These are phyloP conservation scores for Steinernema carpocapsae DNA, from an alignment of 2,888 invertebrate species.

Conservation along the genomic window DNA sequence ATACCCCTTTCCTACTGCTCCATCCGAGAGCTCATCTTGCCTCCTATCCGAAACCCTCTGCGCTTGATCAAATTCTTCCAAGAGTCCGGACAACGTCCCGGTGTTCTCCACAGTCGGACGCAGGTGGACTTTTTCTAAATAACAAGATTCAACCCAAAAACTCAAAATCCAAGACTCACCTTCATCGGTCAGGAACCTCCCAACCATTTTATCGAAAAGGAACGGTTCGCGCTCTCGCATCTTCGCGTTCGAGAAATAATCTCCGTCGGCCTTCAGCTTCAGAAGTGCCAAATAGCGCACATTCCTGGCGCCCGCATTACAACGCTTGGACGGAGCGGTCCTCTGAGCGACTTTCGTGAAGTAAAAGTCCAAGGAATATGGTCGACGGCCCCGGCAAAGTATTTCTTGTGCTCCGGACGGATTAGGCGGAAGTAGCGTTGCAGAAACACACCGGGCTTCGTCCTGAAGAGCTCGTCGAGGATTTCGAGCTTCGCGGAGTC, in stretches of 20 bases:
- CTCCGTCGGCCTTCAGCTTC: slow-evolving; percentile 51
- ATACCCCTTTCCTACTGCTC: too few relatives aligned
- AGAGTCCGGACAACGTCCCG: slow-evolving; percentile 52
- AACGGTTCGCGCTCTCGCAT: slow-evolving; percentile 91
- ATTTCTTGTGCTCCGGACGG: slow-evolving; percentile 4
- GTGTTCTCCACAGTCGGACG: slow-evolving; percentile 58
- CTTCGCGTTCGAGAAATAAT: slow-evolving; percentile 87
- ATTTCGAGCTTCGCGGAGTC: slow-evolving; percentile 49
- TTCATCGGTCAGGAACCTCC: slow-evolving; percentile 81
- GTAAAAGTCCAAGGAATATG: slow-evolving; percentile 1
- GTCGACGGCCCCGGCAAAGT: background rate
- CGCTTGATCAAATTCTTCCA: slow-evolving; percentile 56
- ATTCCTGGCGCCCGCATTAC: slow-evolving; percentile 45
- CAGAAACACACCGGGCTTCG: slow-evolving; percentile 53
- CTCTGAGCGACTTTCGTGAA: background rate
- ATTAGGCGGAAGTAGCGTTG: slow-evolving; percentile 50
- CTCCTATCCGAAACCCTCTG: slow-evolving; percentile 52
- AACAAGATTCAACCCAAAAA: slow-evolving; percentile 28
- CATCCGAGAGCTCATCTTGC: slow-evolving; percentile 46
- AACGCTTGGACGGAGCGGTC: background rate
- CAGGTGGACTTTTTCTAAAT: slow-evolving; percentile 53
- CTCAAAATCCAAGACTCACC: slow-evolving; percentile 70
- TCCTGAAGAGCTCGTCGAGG: slow-evolving; percentile 43
- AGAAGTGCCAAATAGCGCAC: slow-evolving; percentile 57
- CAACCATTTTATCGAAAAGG: slow-evolving; percentile 86